Conservation (phyloP, 2,888 invertebrate species). For the Lasius platythorax region DNA sequence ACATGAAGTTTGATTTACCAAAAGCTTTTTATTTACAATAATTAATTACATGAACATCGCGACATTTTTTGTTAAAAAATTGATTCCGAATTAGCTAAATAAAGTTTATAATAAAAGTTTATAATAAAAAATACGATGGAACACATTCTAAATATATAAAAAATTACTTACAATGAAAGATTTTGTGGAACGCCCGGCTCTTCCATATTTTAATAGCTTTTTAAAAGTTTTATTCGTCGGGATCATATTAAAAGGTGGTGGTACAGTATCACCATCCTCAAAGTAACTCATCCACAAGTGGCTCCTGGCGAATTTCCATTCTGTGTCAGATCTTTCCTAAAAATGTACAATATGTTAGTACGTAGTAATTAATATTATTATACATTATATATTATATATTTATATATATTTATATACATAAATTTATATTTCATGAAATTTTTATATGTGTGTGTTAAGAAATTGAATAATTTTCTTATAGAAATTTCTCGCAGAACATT, state of each 20-base stretch:
- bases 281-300: slow-evolving; percentile 99
- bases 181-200: slow-evolving; percentile 86
- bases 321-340: slow-evolving; percentile 96
- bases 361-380: not conserved
- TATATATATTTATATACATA: not conserved
- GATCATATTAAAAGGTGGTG: slow-evolving; percentile 97
- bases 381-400: no score
- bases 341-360: slow-evolving; percentile 33
- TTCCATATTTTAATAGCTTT: slow-evolving; percentile 86
- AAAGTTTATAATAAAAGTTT: not conserved
- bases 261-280: slow-evolving; percentile 96
- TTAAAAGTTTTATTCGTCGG: slow-evolving; percentile 93
- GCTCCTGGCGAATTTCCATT: slow-evolving; percentile 99
- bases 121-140: no score
- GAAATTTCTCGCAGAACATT: not conserved
- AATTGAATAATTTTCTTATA: not conserved
- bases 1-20: not conserved
- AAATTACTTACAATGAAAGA: slow-evolving; percentile 88
- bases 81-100: not conserved
- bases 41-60: not conserved
- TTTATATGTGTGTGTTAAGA: not conserved
- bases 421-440: not conserved
- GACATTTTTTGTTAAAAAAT: not conserved
- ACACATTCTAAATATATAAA: not conserved
- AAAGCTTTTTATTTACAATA: not conserved